phyloP scores from a whole-genome alignment of 2,888 invertebrate genomes.

The Sesia bembeciformis region DNA sequence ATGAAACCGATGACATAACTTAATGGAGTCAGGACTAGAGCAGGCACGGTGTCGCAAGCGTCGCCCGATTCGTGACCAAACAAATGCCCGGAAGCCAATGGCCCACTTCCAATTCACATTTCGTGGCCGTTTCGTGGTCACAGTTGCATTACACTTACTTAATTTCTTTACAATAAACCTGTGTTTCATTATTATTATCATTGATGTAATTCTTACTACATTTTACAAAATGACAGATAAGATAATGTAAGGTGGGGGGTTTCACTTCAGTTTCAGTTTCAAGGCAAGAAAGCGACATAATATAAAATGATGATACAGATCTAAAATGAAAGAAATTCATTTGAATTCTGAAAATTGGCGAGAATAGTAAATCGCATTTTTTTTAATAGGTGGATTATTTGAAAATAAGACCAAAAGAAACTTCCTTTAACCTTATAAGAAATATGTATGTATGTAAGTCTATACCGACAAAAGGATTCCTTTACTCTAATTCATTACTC shows the following conservation, averaged over 20 bases:
- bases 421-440: too few relatives aligned
- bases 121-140: constrained; percentile 54
- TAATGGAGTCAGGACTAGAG: constrained; percentile 21
- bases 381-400: too few relatives aligned
- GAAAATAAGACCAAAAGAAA: too few relatives aligned
- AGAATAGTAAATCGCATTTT: too few relatives aligned
- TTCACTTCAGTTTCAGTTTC: neutral
- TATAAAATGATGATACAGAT: too few relatives aligned
- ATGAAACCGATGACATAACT: constrained; percentile 39
- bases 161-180: constrained; percentile 6
- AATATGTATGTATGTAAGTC: too few relatives aligned
- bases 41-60: constrained; percentile 21
- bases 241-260: neutral
- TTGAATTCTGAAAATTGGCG: too few relatives aligned
- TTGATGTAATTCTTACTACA: constrained; percentile 1
- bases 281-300: neutral
- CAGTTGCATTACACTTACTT: constrained; percentile 8
- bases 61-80: constrained; percentile 46
- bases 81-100: constrained; percentile 61
- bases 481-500: too few relatives aligned
- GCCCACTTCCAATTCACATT: constrained; percentile 45
- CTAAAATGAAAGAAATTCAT: too few relatives aligned
- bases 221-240: neutral
- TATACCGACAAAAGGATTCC: too few relatives aligned
- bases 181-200: constrained; percentile 2